Base-by-base conservation (phyloP, 2,797 vertebrate species). In the Manis javanica region DNA sequence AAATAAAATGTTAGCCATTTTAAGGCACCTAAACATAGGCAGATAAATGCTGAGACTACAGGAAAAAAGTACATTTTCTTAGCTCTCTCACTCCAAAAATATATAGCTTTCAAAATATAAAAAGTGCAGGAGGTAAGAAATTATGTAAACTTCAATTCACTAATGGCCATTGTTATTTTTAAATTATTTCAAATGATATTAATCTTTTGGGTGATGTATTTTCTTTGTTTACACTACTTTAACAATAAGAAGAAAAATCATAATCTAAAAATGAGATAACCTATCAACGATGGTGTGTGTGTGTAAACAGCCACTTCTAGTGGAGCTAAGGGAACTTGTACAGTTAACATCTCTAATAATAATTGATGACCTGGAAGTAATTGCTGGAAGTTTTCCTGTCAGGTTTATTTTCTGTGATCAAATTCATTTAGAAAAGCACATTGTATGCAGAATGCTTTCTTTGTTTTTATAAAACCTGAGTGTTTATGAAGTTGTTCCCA, bases 361-460 rank as follows among this genome's bases (percentile, higher is more conserved):
- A 96, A 96, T 86, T 78, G 64, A 69, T 74, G 93, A 63, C 46
- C 15, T 53, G 34, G n/a, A 95, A 37, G 66, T 83, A 83, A 96
- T 83, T 79, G 21, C 63, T 57, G 82, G 74, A 93, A 75, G n/a
- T 87, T 93, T 75, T 37, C 61, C 42, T 79, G 63, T 81, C 15
- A 96, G 78, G 6, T 91, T 95, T 39, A 68, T 90, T 94, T 91
- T 75, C 86, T 97, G 78, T 92, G 87, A 64, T 61, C 49, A 53
- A 61, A 21, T 55, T 93, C 8, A 81, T 78, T 94, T 97, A 81
- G 95, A 83, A 57, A 6, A 88, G 1, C 12, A 94, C 39, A 39
- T 21, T 31, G 78, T 26, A 39, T 72, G 42, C n/a, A 85, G 24
- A 84, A 79, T 88, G 74, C 42, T 75, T 79, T 78, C 63, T 10